Evolutionary conservation across 2,797 vertebrate species (phyloP).

Genomic region (Heliangelus exortis): DNA sequence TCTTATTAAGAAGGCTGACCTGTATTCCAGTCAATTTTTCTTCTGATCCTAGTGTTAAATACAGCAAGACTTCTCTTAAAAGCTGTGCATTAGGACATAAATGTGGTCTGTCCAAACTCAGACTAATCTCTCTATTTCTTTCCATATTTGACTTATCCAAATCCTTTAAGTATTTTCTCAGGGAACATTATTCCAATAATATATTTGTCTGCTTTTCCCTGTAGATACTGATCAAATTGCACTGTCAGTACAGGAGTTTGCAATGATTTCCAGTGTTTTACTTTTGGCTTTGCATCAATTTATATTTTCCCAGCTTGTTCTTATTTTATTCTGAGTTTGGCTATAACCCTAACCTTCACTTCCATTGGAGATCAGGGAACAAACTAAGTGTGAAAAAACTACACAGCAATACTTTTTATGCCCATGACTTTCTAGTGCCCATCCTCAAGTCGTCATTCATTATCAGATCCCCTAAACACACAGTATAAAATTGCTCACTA

Average conservation of each 20-base stretch:
- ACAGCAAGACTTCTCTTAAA: background rate
- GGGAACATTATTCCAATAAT: background rate
- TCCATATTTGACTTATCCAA: slow-evolving; percentile 23
- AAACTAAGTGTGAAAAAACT: background rate
- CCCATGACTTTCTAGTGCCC: background rate
- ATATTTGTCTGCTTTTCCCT: background rate
- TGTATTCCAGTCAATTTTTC: background rate
- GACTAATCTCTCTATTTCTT: slow-evolving; percentile 19
- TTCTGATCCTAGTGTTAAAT: background rate
- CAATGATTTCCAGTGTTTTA: background rate
- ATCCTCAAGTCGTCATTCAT: background rate
- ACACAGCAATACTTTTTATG: background rate
- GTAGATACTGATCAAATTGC: background rate
- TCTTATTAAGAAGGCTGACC: background rate
- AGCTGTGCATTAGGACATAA: background rate
- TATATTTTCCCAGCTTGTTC: background rate
- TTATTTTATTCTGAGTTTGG: background rate
- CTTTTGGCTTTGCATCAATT: background rate
- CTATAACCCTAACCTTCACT: background rate
- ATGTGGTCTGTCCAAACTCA: background rate
- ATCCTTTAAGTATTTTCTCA: background rate
- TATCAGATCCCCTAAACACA: background rate
- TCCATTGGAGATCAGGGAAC: background rate
- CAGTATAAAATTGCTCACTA: background rate
- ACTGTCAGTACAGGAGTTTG: background rate